Evolutionary conservation across 2,888 invertebrate species (phyloP).

Genomic region (Drepana falcataria): DNA sequence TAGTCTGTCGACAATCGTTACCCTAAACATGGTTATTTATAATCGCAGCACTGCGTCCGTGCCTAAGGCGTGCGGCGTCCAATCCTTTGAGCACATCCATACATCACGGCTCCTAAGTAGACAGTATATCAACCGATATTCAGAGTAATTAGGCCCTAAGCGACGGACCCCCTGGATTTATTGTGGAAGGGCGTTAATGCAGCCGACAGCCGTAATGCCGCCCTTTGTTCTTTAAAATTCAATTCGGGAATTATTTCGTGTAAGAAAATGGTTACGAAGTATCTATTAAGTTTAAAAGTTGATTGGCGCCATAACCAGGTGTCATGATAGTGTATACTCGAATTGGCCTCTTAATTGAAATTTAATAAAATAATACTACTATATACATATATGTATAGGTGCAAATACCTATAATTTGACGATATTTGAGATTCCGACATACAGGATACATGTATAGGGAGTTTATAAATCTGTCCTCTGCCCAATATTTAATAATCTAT

Average conservation of each 20-base stretch:
- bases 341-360: neutral
- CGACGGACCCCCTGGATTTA: conserved; percentile 76
- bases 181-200: conserved; percentile 73
- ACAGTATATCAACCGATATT: conserved; percentile 77
- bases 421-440: no score
- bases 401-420: no score
- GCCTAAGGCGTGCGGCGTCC: conserved; percentile 64
- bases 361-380: neutral
- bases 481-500: no score
- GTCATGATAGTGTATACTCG: neutral
- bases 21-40: conserved; percentile 73
- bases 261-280: conserved; percentile 6
- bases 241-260: conserved; percentile 54
- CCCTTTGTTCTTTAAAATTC: conserved; percentile 73
- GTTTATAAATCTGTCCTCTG: no score
- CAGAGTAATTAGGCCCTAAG: conserved; percentile 76
- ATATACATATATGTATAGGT: no score
- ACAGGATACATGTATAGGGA: no score
- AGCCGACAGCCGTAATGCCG: conserved; percentile 71
- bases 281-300: conserved; percentile 2
- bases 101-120: conserved; percentile 76
- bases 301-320: neutral
- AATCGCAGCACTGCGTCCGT: conserved; percentile 54
- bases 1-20: conserved; percentile 56
- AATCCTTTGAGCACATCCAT: conserved; percentile 69